phyloP scores from a whole-genome alignment of 2,113 vertebrate genomes.

The Lepus timidus region DNA sequence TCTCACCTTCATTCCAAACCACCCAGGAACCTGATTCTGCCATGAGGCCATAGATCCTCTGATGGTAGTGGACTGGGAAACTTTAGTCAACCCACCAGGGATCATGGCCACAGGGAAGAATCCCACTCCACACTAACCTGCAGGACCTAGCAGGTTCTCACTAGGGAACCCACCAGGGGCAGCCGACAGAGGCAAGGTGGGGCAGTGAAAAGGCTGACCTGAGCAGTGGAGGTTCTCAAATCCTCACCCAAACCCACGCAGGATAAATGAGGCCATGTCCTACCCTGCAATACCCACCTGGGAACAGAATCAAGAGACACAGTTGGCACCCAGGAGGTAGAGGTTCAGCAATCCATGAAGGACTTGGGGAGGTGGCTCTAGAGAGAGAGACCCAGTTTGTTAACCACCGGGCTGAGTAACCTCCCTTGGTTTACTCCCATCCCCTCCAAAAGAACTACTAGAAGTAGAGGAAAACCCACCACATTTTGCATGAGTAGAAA shows the following conservation, averaged over 20 bases:
- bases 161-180: not conserved
- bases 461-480: not conserved
- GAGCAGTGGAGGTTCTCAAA: not conserved
- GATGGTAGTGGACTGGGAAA: not conserved
- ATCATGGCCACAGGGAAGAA: not conserved
- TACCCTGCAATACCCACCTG: not conserved
- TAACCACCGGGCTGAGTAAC: not conserved
- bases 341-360: not conserved
- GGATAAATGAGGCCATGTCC: not conserved
- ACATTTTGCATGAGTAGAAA: not conserved
- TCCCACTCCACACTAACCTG: not conserved
- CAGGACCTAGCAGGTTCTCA: accelerated
- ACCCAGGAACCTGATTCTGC: too few species aligned
- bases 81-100: accelerated
- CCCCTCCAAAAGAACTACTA: not conserved
- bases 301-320: not conserved
- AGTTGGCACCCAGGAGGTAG: not conserved
- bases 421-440: not conserved
- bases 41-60: not conserved
- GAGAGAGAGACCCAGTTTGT: not conserved
- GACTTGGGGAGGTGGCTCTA: not conserved
- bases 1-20: too few species aligned
- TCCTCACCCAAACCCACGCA: not conserved
- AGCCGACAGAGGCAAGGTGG: accelerated
- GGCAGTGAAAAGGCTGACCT: not conserved